Base-by-base conservation (phyloP, 1,140 invertebrate species). In the Zaprionus capensis region DNA sequence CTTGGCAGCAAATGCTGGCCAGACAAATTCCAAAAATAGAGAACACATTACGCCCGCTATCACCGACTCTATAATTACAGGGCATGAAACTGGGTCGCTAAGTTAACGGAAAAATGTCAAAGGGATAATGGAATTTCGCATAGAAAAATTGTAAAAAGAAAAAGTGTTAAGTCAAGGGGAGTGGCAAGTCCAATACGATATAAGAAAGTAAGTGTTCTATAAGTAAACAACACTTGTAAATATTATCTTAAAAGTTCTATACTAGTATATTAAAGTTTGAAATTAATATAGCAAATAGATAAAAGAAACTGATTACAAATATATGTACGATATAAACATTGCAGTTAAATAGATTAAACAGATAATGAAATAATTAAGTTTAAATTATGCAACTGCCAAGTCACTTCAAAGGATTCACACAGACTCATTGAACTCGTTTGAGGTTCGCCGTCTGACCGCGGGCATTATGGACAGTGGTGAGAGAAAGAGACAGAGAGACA, bases 91-190 rank as follows among this genome's bases (percentile, higher is more conserved):
- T 80, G 66, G 81, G 78, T 84, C 74, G 81, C 82, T 79, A 81
- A 88, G 71, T 83, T 71, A 73, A 78, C 71, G 46, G 63, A 71
- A 67, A 90, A 87, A 84, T 81, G 84, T 88, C 84, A 88, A 88
- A 90, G 58, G 78, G 62, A 84, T 88, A 88, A 88, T 73, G 80
- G 76, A 86, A 86, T 82, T 87, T 82, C 38, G 22, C 65, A 61
- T 46, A 62, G 26, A 85, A 76, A 68, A 57, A 65, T 68, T 51
- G 53, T 41, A 36, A 38, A 36, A 38, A 59, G 44, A 24, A 28
- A 26, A n/a, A 24, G 9, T 24, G 49, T 5, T 0, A 53, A n/a
- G 12, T 55, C 2, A 55, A 28, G 26, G 24, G 26, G 51, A 15
- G 12, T 15, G 12, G 51, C 51, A 55, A n/a, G 15, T 55, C 51